Base-by-base conservation (phyloP, 2,113 vertebrate species). In the Puffinus mauretanicus region DNA sequence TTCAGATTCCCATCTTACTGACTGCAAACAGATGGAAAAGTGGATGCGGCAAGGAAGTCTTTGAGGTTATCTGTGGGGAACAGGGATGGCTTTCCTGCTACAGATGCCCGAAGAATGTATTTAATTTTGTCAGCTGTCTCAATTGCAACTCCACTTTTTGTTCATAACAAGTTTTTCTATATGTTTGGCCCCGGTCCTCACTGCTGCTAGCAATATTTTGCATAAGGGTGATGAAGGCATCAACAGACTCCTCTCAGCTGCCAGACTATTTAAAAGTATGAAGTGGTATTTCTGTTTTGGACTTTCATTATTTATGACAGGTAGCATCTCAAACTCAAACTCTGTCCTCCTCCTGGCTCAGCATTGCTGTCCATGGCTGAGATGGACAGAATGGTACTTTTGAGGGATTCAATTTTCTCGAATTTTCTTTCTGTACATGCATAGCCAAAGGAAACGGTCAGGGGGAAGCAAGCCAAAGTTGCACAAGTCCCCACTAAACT, bases 291-390 rank as follows among this genome's bases (percentile, higher is more conserved):
- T 81, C 64, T 66, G 11, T 0, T 84, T 90, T 62, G 82, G 51
- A 12, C 6, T 64, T 7, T 44, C 5, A 14, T 34, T 78, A 11
- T 73, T 87, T 79, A 57, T 62, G 64, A 54, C 29, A 76, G 16
- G 16, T 67, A 71, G 13, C 7, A 2, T 42, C 47, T 82, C 79
- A 78, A 51, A 90, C 36, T 82, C 79, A 78, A 40, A 40, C 36
- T 57, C 5, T 9, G 16, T 77, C 40, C 15, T 58, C 22, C 42
- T 77, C 24, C 34, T 42, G 40, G 18, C 20, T 80, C 82, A 44
- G 17, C 3, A 0, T 12, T 78, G 46, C 15, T 79, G 13, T 32
- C 49, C 0, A 0, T 40, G 24, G 17, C 62, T 55, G 42, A 90
- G 93, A 67, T 7, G 46, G 47, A 76, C 20, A 47, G 55, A 67